Conservation (phyloP, 2,797 vertebrate species). For the Ficedula albicollis region DNA sequence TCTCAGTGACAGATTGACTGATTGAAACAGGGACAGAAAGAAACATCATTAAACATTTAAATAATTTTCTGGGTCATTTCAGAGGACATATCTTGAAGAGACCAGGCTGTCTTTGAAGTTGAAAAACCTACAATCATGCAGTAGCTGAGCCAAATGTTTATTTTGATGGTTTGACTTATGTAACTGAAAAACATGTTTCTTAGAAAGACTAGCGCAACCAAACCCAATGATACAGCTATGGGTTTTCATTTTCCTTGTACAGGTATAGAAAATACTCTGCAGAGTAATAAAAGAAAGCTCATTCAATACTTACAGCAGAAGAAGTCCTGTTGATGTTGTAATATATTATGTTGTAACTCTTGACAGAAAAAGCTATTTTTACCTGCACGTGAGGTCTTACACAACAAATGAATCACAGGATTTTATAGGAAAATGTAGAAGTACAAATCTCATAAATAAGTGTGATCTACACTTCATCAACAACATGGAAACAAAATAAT, state of each 20-base stretch:
- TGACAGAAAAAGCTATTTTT: not conserved
- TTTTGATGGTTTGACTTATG: not conserved
- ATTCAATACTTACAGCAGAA: not conserved
- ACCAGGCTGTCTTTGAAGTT: not conserved
- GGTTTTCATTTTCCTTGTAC: not conserved
- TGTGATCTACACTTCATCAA: not conserved
- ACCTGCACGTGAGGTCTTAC: not conserved
- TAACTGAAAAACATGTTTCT: not conserved
- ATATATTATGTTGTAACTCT: not conserved
- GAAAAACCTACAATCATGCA: accelerated
- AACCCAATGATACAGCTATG: not conserved
- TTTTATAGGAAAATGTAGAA: not conserved
- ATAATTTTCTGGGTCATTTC: not conserved
- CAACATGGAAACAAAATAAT: not conserved
- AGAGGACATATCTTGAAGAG: not conserved
- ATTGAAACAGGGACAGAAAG: not conserved
- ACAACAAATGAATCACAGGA: not conserved
- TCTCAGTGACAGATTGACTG: not conserved
- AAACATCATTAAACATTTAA: not conserved
- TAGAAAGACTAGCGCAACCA: not conserved
- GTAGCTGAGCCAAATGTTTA: not conserved
- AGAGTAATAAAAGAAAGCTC: not conserved
- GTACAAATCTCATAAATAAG: not conserved
- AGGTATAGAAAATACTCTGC: not conserved
- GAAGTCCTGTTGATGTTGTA: not conserved